Evolutionary conservation across 2,888 invertebrate species (phyloP), one percentile per base, ranked within the genome.

Genomic region (Sepiola atlantica): DNA sequence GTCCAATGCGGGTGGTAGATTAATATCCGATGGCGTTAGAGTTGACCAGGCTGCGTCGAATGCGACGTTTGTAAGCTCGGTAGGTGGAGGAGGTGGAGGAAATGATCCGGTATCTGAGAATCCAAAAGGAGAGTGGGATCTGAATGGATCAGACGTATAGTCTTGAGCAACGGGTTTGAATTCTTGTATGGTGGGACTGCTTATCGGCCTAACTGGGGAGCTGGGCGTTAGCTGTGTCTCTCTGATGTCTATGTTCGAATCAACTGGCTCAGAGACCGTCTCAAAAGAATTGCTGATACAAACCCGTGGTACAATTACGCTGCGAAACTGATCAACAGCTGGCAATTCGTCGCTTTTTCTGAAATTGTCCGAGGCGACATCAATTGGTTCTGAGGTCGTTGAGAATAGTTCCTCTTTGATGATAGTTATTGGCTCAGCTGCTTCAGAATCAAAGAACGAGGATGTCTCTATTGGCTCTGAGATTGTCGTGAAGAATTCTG

Each of bases 321-420:
- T n/a, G n/a, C 45, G 54, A 16, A 24, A 0, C 55, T 92, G n/a
- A 92, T 21, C 35, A 21, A n/a, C 92, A 28, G 28, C 32, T 24
- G 35, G 92, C 18, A 92, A 45, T 28, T 92, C 92, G 0, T 92
- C 92, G 6, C 18, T 16, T 54, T 92, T 92, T 10, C n/a, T 55
- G 28, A 92, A 92, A 54, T 28, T 55, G 20, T 55, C 92, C 0
- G 92, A 92, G n/a, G 54, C 92, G 12, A 92, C 16, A 12, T 92
- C 92, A 24, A 92, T 32, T 20, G 92, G 92, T 55, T 92, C 92
- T 24, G 92, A 92, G 14, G 92, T 92, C 4, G 92, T 92, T n/a
- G 54, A 54, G 20, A 92, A 92, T 4, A 54, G 92, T n/a, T 45
- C 55, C 45, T 45, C 28, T 8, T 92, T 54, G 16, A 55, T n/a